These are phyloP conservation scores for Aleiodes leptofemur DNA, from an alignment of 2,888 invertebrate species.

Conservation along the genomic window DNA sequence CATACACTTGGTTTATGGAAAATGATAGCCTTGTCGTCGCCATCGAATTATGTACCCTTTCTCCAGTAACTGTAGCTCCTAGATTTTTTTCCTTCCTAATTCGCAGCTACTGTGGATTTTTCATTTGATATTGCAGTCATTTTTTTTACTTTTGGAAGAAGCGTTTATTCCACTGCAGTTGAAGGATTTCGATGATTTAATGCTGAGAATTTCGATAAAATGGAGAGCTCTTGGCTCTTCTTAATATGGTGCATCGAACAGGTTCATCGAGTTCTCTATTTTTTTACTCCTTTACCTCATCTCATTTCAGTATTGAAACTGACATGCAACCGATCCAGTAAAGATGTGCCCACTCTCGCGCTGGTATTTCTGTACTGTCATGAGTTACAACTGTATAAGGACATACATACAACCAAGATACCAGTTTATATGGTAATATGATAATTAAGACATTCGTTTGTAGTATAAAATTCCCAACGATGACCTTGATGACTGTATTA, in stretches of 20 bases:
- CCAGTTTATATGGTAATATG: slow-evolving; percentile 60
- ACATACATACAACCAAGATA: slow-evolving; percentile 46
- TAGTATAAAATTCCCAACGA: background rate
- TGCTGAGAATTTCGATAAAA: slow-evolving; percentile 12
- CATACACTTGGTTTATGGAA: slow-evolving; percentile 51
- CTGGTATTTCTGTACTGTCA: slow-evolving; percentile 48
- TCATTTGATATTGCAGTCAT: background rate
- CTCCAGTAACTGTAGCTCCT: slow-evolving; percentile 4
- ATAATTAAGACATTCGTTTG: slow-evolving; percentile 61
- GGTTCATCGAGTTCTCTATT: slow-evolving; percentile 32
- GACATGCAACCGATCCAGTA: slow-evolving; percentile 32
- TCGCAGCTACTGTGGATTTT: slow-evolving; percentile 10
- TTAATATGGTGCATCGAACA: slow-evolving; percentile 43
- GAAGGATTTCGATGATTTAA: background rate
- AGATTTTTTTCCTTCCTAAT: background rate
- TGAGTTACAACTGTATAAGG: slow-evolving; percentile 54
- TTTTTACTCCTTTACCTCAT: slow-evolving; percentile 7
- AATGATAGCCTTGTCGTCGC: slow-evolving; percentile 53
- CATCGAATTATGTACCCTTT: slow-evolving; percentile 14
- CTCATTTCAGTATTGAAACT: slow-evolving; percentile 19
- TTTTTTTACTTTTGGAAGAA: too few species aligned
- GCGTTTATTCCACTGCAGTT: too few species aligned
- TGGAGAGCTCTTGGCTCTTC: slow-evolving; percentile 36
- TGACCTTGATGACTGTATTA: slow-evolving; percentile 34
- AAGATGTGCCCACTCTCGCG: slow-evolving; percentile 36